These are phyloP conservation scores for Diploptera punctata DNA, from an alignment of 2,888 invertebrate genomes.

Conservation along the genomic window DNA sequence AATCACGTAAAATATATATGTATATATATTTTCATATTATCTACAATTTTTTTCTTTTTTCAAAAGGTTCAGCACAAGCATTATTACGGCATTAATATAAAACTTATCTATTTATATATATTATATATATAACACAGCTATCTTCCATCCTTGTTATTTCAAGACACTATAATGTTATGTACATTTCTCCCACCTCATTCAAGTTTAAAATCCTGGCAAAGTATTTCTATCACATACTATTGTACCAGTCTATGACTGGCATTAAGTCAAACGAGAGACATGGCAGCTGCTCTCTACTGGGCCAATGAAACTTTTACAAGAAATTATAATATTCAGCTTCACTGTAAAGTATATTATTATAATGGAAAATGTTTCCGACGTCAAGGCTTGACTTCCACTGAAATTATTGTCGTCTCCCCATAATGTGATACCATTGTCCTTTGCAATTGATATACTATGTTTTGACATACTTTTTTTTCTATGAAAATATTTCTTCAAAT, in stretches of 20 bases:
- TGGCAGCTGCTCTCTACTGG: background rate
- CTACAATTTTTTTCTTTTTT: constrained; percentile 33
- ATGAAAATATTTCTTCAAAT: too few relatives aligned
- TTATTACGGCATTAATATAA: constrained; percentile 33
- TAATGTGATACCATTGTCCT: too few relatives aligned
- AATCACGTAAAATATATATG: constrained; percentile 44
- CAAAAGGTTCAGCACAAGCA: constrained; percentile 30
- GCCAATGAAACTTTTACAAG: too few relatives aligned
- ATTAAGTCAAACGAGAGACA: constrained; percentile 10
- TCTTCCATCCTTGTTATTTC: constrained; percentile 22
- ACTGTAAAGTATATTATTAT: too few relatives aligned
- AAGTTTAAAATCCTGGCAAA: constrained; percentile 41
- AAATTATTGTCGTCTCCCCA: too few relatives aligned
- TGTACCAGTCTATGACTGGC: constrained; percentile 32
- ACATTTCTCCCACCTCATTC: constrained; percentile 25
- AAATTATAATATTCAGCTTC: too few relatives aligned
- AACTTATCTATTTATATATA: constrained; percentile 38
- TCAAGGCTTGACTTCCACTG: too few relatives aligned
- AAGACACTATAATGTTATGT: constrained; percentile 32
- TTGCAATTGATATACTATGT: too few relatives aligned
- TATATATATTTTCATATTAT: constrained; percentile 37
- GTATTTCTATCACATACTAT: constrained; percentile 42
- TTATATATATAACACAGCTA: constrained; percentile 38
- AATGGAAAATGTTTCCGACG: too few relatives aligned
- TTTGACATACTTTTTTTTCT: too few relatives aligned